Evolutionary conservation across 2,888 invertebrate species (phyloP), one percentile per base, ranked within the genome.

Genomic region (Dryocosmus kuriphilus): DNA sequence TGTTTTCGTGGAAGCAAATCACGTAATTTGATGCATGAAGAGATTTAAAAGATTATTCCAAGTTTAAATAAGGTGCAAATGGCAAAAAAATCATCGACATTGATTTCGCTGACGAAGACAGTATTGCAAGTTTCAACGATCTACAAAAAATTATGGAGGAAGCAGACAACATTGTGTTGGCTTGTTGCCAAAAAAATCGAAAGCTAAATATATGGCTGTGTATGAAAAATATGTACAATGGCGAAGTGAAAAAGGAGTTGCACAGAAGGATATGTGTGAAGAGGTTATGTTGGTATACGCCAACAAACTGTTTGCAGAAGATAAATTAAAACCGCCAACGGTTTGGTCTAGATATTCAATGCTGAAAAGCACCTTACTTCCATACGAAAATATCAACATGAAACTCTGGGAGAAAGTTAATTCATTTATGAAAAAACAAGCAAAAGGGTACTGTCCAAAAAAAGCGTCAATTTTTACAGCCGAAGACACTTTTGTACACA

Each of bases 321-420:
- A 76, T 55, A 78, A 67, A 61, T 55, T 75, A 60, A 78, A 76
- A 51, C 78, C 78, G 22, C 75, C 77, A 78, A 80, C 80, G 38
- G 60, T 80, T 51, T 78, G 78, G 80, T 77, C 78, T 1, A 46
- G 76, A 30, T 80, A 78, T 57, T 80, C 80, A 0, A 76, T 78
- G 76, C 63, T 80, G 6, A 76, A 78, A 67, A 46, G 38, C 41
- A 76, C 76, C 8, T 60, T 76, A 30, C 65, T 76, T 32, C 51
- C 74, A 30, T 46, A 80, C 9, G 55, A 75, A 27, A 75, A 77
- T 27, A 5, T 79, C 4, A 55, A 77, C 73, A 38, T 80, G 2
- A 77, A 57, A 61, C 14, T n/a, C 1, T 80, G 71, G 38, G 46
- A 65, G 24, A 74, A 77, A 77, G 76, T 80, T 11, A 74, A 8